Evolutionary conservation across 2,797 vertebrate species (phyloP).

Genomic region (Peromyscus eremicus): DNA sequence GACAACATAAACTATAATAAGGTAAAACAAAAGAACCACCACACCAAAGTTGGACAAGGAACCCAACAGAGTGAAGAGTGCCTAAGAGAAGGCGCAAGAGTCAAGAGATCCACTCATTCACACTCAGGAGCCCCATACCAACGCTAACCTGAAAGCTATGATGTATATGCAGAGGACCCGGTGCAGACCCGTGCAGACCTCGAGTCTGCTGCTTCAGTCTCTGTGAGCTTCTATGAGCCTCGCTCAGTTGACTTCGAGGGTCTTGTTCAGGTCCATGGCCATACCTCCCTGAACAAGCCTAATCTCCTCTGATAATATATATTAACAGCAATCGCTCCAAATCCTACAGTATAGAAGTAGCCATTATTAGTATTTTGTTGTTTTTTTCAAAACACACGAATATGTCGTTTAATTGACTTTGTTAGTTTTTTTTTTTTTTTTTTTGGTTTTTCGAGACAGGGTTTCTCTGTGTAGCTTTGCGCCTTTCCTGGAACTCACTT

Average conservation of each 20-base stretch:
- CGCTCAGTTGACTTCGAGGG: not conserved
- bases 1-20: not conserved
- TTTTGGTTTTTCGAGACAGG: no score
- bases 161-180: not conserved
- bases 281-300: not conserved
- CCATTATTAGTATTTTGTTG: not conserved
- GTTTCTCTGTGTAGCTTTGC: no score
- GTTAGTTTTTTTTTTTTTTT: no score
- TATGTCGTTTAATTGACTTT: not conserved
- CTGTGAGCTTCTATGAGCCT: not conserved
- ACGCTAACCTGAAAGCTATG: not conserved
- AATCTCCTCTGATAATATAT: not conserved
- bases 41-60: not conserved
- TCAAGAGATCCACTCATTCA: not conserved
- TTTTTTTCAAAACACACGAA: not conserved
- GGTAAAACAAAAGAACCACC: not conserved
- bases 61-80: not conserved
- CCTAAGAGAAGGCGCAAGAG: not conserved
- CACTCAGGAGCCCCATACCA: not conserved
- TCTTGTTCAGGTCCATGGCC: not conserved
- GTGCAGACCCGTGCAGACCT: not conserved
- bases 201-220: not conserved
- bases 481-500: no score
- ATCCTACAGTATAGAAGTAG: not conserved
- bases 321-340: not conserved